Evolutionary conservation across 2,113 vertebrate species (phyloP), one percentile per base, ranked within the genome.

Genomic region (Urocynchramus pylzowi): DNA sequence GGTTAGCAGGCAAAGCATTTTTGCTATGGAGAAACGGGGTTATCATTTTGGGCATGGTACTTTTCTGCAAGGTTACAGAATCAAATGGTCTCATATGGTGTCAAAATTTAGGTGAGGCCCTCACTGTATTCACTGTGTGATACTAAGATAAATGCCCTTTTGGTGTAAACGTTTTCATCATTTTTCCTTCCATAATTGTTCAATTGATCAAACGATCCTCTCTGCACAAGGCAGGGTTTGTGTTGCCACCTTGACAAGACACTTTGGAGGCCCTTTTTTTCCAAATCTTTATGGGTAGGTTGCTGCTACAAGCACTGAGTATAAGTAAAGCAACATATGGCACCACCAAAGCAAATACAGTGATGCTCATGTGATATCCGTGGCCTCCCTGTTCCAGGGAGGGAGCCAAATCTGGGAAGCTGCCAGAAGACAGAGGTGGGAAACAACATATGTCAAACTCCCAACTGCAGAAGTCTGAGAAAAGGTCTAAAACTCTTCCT

Each of bases 31-130:
- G 84, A 64, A 70, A 37, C 0, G 1, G 35, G 23, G 30, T n/a
- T 54, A 35, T 17, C 0, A 9, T 57, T 63, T 73, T 50, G 54
- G 63, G 21, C 22, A 14, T 0, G 1, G 42, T 63, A 41, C 41
- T 81, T 27, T 61, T 52, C 56, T 23, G 6, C n/a, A 31, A 9
- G 11, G 16, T 50, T 71, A 78, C 24, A 12, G 45, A 63, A 49
- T 52, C 0, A 0, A 68, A 24, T 3, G 22, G 63, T 69, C 64
- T 50, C 6, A 1, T 13, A 16, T 0, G 7, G 52, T 9, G 50
- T 28, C 30, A 33, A 79, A 42, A 41, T 39, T 68, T 33, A 76
- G 49, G 54, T 13, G 47, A 79, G 23, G 33, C 41, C 27, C 44
- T 83, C 4, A 9, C 33, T 50, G 26, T 31, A 6, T 41, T 61